A percentile compares a stretch with the other conserved stretches of the same genome.
phyloP scores from a whole-genome alignment of 2,113 vertebrate genomes.

The Dendropsophus ebraccatus region DNA sequence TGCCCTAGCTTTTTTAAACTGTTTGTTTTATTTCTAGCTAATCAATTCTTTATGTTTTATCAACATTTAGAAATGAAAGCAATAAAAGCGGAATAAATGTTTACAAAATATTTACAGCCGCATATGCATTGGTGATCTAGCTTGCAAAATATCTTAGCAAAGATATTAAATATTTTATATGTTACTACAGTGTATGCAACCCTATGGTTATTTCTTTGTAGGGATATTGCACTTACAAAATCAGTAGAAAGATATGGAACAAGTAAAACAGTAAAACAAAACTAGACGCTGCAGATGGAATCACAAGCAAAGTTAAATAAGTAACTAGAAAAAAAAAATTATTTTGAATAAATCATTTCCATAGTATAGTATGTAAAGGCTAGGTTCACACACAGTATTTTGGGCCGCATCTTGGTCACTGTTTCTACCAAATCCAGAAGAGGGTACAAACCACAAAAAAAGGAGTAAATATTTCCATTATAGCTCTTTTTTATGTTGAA shows the following conservation, averaged over 20 bases:
- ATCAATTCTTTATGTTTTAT: constrained; percentile 47
- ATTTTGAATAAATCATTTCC: not conserved
- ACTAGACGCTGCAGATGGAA: not conserved
- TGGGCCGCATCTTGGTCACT: no score
- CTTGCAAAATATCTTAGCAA: constrained; percentile 27
- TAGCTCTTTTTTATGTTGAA: no score
- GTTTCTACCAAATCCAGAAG: no score
- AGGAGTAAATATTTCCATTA: no score
- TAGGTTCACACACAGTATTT: no score
- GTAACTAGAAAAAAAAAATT: not conserved
- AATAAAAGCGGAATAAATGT: constrained; percentile 38
- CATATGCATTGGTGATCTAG: not conserved
- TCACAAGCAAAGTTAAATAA: not conserved
- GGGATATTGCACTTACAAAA: constrained; percentile 9
- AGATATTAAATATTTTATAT: constrained; percentile 42
- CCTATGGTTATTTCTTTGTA: constrained; percentile 7
- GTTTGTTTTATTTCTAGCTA: constrained; percentile 30
- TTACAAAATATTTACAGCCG: constrained; percentile 32
- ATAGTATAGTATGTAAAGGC: no score
- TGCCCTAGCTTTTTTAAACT: constrained; percentile 27
- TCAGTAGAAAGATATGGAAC: not conserved
- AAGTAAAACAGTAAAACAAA: not conserved
- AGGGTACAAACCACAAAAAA: no score
- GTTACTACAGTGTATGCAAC: not conserved
- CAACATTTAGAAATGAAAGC: constrained; percentile 37